Evolutionary conservation across 2,797 vertebrate species (phyloP).

Genomic region (Amblyraja radiata): DNA sequence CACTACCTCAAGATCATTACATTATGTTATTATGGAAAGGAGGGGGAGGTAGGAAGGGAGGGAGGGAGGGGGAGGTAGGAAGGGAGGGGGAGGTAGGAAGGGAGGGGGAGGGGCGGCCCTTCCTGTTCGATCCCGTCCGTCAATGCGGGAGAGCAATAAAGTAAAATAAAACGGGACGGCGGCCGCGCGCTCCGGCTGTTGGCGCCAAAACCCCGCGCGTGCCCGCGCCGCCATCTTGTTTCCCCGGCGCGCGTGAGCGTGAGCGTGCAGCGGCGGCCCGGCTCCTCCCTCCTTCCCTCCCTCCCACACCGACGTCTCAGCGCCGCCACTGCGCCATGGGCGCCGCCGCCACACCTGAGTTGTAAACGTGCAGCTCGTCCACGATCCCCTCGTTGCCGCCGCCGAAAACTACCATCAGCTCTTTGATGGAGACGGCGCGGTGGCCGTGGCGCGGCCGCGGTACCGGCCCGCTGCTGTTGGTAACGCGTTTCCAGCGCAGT

Average conservation of each 20-base stretch:
- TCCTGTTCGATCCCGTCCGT: background rate
- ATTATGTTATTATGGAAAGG: too few species aligned
- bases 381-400: conserved; percentile 39
- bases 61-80: background rate
- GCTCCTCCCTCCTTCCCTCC: background rate
- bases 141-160: too few species aligned
- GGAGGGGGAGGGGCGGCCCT: background rate
- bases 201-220: background rate
- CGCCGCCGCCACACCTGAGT: conserved; percentile 15
- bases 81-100: background rate
- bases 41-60: background rate
- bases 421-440: conserved; percentile 39
- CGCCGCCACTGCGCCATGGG: too few species aligned
- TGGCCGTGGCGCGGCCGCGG: conserved; percentile 39
- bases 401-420: conserved; percentile 40
- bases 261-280: background rate
- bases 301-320: too few species aligned
- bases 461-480: conserved; percentile 34
- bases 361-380: conserved; percentile 40
- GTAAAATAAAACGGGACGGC: too few species aligned
- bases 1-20: too few species aligned
- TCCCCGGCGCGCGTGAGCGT: background rate
- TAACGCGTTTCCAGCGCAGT: conserved; percentile 38
- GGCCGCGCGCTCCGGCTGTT: background rate
- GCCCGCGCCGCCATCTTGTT: background rate